These are phyloP conservation scores for Acropora yongei DNA, from an alignment of 64 coral and sea anemone species.

Conservation along the genomic window DNA sequence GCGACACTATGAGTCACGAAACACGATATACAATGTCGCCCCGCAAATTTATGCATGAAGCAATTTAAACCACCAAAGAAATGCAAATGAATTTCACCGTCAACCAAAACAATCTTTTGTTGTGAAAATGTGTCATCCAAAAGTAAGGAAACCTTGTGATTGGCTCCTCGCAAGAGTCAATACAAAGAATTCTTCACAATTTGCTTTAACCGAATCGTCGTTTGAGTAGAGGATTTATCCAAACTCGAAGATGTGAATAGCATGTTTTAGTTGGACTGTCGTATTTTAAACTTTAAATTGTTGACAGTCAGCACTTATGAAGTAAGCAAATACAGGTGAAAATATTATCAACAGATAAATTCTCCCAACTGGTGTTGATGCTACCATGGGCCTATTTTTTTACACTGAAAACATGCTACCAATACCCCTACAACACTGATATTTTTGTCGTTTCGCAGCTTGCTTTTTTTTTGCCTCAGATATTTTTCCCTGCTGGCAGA, in stretches of 20 bases:
- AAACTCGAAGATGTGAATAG: not conserved
- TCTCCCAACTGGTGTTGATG: not conserved
- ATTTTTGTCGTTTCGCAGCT: no score
- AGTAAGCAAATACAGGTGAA: not conserved
- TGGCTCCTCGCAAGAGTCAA: not conserved
- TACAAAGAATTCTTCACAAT: not conserved
- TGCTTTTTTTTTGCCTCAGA: no score
- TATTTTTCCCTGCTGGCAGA: no score
- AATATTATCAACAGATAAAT: not conserved
- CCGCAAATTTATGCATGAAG: conserved; percentile 31
- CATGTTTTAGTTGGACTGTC: not conserved
- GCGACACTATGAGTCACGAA: not conserved
- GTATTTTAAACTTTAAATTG: no score
- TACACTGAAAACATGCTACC: not conserved
- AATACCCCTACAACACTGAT: no score
- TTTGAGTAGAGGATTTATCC: not conserved
- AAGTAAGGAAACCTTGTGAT: not conserved
- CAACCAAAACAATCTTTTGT: conserved; percentile 31
- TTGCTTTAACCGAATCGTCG: not conserved
- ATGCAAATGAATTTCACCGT: conserved; percentile 27
- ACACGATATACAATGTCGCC: not conserved
- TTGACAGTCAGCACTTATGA: not conserved
- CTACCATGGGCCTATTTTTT: not conserved
- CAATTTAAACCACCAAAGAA: not conserved
- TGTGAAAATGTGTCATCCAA: conserved; percentile 9